Base-by-base conservation (phyloP, 1,140 invertebrate genomes). In the Drosophila willistoni region DNA sequence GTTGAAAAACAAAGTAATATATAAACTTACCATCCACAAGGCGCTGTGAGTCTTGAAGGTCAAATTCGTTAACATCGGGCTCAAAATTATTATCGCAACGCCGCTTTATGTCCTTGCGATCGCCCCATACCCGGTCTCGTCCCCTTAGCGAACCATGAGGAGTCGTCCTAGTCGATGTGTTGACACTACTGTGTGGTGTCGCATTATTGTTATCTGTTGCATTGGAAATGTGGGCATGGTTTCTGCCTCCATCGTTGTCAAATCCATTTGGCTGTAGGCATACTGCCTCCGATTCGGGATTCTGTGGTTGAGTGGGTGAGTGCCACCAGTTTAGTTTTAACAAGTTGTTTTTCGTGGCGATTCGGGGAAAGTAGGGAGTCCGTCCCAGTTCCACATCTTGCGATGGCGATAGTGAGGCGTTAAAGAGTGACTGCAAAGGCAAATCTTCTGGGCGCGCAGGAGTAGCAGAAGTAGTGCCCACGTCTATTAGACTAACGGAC, bases 281-380 rank as follows among this genome's bases (percentile, higher is more conserved):
- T 14, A 39, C 54, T 9, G 55, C 56, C 41, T 69, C 65, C 6
- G 54, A 14, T 13, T 71, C 69, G 6, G 44, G 17, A 51, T 59
- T 36, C 33, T 61, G 14, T 10, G 68, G 42, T 59, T 74, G 64
- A 59, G 65, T 25, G 1, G 87, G 67, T 4, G 87, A 79, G 63
- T 91, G 71, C 89, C 89, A 91, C 89, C 89, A 91, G 42, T 82
- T 84, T 9, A 91, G 71, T 55, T 91, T 91, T 1, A 90, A 63
- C 1, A 76, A 29, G 66, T 91, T 90, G 19, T 81, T 87, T 59
- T 89, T 90, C 9, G 71, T 80, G 6, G 84, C 84, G 22, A 80
- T 84, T 17, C 68, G 36, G n/a, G 84, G 68, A 14, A 83, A 64
- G 10, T 69, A 51, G 22, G 56, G 47, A 65, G 54, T 41, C 14